Conservation (phyloP, 2,888 invertebrate species). For the Scaptomyza tumidula region DNA sequence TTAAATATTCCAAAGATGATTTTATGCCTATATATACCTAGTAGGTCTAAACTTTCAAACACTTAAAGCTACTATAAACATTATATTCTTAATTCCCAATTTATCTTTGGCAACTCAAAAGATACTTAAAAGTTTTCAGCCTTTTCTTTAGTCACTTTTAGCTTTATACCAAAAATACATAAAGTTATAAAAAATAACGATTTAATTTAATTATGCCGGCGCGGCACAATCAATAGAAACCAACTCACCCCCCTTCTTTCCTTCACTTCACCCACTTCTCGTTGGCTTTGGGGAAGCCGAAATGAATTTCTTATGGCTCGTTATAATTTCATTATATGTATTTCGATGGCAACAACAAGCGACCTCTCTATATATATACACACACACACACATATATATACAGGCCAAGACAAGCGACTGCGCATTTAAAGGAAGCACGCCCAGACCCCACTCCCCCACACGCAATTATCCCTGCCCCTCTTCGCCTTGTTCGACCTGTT, state of each 20-base stretch:
- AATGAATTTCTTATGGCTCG: slow-evolving; percentile 78
- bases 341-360: slow-evolving; percentile 44
- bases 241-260: background rate
- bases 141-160: slow-evolving; percentile 7
- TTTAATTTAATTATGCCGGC: slow-evolving; percentile 64
- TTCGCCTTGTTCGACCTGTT: slow-evolving; percentile 22
- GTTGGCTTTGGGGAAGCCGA: slow-evolving; percentile 22
- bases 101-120: background rate
- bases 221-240: slow-evolving; percentile 60
- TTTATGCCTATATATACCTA: no score
- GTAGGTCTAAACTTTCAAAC: no score
- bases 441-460: slow-evolving; percentile 19
- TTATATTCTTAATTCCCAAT: no score
- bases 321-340: slow-evolving; percentile 78
- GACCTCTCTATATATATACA: slow-evolving; percentile 27
- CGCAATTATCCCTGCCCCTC: background rate
- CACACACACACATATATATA: background rate
- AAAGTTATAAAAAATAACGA: slow-evolving; percentile 5
- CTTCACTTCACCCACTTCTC: background rate
- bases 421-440: slow-evolving; percentile 78
- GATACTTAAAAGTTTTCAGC: background rate
- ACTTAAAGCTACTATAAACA: no score
- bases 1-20: no score
- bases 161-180: slow-evolving; percentile 6
- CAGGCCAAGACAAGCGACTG: slow-evolving; percentile 76